A percentile compares a stretch with the other conserved stretches of the same genome.
Evolutionary conservation across 2,888 invertebrate species (phyloP).

Genomic region (Portevinia maculata): DNA sequence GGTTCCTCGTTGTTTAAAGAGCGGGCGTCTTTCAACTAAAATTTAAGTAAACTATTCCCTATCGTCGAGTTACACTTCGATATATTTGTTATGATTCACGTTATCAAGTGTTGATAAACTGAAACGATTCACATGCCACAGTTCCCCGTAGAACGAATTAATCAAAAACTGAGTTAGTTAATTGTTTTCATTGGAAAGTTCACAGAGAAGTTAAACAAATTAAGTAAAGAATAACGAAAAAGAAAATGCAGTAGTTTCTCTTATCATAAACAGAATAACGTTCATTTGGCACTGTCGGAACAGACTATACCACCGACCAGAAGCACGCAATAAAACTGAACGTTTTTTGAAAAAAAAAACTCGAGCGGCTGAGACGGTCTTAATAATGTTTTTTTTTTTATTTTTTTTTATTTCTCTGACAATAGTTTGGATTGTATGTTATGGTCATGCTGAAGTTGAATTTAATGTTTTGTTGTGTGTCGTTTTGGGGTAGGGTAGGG

Average conservation of each 20-base stretch:
- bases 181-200: slow-evolving; percentile 16
- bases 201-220: slow-evolving; percentile 14
- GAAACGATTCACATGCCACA: slow-evolving; percentile 5
- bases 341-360: slow-evolving; percentile 51
- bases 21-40: slow-evolving; percentile 4
- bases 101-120: slow-evolving; percentile 36
- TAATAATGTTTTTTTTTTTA: slow-evolving; percentile 15
- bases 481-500: slow-evolving; percentile 36
- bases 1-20: too few species aligned
- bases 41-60: background rate
- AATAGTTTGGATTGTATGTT: slow-evolving; percentile 71
- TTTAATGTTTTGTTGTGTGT: slow-evolving; percentile 25
- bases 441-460: slow-evolving; percentile 21
- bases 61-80: slow-evolving; percentile 22
- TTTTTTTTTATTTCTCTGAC: slow-evolving; percentile 54
- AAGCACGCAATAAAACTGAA: slow-evolving; percentile 68
- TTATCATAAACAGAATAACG: slow-evolving; percentile 45
- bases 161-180: slow-evolving; percentile 29
- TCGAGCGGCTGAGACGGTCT: slow-evolving; percentile 58
- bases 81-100: slow-evolving; percentile 15
- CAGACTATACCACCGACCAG: slow-evolving; percentile 6
- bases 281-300: slow-evolving; percentile 41
- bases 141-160: slow-evolving; percentile 14
- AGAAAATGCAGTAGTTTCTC: slow-evolving; percentile 15
- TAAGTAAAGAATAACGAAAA: slow-evolving; percentile 18